Base-by-base conservation (phyloP, 2,113 vertebrate genomes). In the Ahaetulla prasina region DNA sequence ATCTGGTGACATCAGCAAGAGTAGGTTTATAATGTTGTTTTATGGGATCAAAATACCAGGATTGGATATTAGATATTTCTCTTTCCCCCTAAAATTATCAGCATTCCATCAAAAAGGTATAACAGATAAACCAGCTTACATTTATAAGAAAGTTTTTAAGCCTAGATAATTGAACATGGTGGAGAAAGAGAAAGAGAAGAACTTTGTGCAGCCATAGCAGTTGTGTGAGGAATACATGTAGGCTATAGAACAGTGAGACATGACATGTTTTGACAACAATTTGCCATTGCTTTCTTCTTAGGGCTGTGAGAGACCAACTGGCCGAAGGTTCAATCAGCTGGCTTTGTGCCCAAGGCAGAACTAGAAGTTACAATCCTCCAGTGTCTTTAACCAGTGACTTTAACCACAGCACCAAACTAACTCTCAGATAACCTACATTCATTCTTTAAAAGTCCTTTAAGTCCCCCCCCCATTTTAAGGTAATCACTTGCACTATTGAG, bases 401-500 rank as follows among this genome's bases (percentile, higher is more conserved):
- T 74, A 35, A 18, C 14, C n/a, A 74, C n/a, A 6, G n/a, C 30
- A n/a, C 30, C 27, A 63, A 63, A n/a, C 12, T 68, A 6, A n/a
- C 4, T 68, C 12, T 68, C 30, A n/a, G 30, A 5, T 68, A 68
- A n/a, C 30, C 30, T n/a, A 68, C 30, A 68, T 68, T 74, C 63
- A 35, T 74, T 35, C 63, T 74, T 74, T 74, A 74, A 74, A 74
- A 74, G 30, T 74, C 5, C 0, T 74, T 18, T 74, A 74, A 74
- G 2, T 2, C n/a, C 2, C 2, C 1, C 5, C 2, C 10, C 11
- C 1, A n/a, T 18, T 35, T n/a, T 74, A 35, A 74, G 27, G n/a
- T 18, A 8, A 80, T 39, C n/a, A 39, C 18, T 80, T 35, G n/a
- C 16, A 39, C 68, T 39, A 35, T 74, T 80, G 16, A 80, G 68